phyloP scores from a whole-genome alignment of 2,797 vertebrate species.

The Ctenopoma multispine region DNA sequence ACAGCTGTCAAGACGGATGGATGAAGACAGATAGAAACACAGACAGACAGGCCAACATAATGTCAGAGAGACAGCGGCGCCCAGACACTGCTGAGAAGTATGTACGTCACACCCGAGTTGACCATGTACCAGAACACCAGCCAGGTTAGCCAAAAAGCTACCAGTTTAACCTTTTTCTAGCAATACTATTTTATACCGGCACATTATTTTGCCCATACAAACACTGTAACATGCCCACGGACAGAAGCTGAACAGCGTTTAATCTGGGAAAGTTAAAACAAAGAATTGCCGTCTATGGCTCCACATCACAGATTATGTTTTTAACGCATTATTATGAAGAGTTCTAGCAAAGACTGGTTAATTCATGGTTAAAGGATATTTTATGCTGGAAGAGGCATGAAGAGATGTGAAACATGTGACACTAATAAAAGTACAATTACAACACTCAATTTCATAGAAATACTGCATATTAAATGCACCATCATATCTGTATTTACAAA shows the following conservation, averaged over 20 bases:
- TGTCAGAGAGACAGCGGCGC: conserved; percentile 49
- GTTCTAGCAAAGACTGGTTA: background rate
- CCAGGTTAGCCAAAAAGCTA: conserved; percentile 7
- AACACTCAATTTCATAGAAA: background rate
- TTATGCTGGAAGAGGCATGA: background rate
- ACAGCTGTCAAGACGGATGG: conserved; percentile 64
- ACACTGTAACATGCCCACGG: conserved; percentile 2
- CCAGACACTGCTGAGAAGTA: conserved; percentile 18
- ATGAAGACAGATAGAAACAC: conserved; percentile 61
- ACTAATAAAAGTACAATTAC: background rate
- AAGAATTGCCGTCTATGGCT: background rate
- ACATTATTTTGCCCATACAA: background rate
- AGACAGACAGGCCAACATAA: conserved; percentile 49
- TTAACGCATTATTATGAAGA: background rate
- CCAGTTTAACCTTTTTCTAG: background rate
- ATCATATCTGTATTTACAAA: background rate
- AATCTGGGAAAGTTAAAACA: no score
- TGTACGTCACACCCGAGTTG: no score
- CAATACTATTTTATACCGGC: conserved; percentile 7
- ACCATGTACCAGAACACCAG: background rate
- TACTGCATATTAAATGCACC: background rate
- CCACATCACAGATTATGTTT: background rate
- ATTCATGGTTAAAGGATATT: background rate
- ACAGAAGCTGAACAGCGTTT: background rate
- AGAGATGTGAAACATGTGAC: background rate